These are phyloP conservation scores for Macrophya alboannulata DNA, from an alignment of 2,888 invertebrate species.

Conservation along the genomic window DNA sequence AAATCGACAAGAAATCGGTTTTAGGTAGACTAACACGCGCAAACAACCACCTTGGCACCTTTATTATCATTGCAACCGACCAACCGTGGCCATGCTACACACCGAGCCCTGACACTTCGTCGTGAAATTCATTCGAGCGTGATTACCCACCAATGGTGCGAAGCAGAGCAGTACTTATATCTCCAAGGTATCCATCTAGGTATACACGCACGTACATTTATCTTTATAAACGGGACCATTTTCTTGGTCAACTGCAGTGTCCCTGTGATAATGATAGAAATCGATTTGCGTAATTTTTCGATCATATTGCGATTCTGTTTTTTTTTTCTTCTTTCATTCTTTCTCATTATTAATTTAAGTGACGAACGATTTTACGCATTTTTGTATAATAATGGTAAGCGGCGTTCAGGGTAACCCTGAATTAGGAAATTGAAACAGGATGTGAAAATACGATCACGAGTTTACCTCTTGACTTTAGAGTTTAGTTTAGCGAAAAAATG, in stretches of 20 bases:
- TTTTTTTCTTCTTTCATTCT: neutral
- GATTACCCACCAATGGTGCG: conserved; percentile 50
- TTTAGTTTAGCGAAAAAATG: conserved; percentile 45
- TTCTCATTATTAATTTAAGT: neutral
- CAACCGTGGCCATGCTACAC: conserved; percentile 73
- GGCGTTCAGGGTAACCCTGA: neutral
- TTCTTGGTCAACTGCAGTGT: conserved; percentile 42
- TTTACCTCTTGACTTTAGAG: conserved; percentile 45
- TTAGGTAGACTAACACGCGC: conserved; percentile 71
- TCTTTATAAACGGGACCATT: conserved; percentile 7
- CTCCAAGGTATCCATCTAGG: neutral
- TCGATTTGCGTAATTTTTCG: conserved; percentile 47
- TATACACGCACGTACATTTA: conserved; percentile 18
- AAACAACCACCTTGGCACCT: conserved; percentile 78
- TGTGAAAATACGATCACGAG: conserved; percentile 10
- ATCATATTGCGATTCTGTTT: neutral
- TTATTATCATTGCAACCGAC: conserved; percentile 78
- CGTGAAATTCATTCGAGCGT: conserved; percentile 53
- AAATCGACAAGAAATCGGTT: conserved; percentile 73
- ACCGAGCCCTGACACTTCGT: conserved; percentile 48
- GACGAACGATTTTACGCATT: conserved; percentile 21
- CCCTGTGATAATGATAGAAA: conserved; percentile 21
- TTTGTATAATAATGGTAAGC: neutral
- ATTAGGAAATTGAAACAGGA: conserved; percentile 45
- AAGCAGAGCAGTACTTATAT: conserved; percentile 42